Evolutionary conservation across 2,797 vertebrate genomes (phyloP), one percentile per base, ranked within the genome.

Genomic region (Chaenodraco wilsoni): DNA sequence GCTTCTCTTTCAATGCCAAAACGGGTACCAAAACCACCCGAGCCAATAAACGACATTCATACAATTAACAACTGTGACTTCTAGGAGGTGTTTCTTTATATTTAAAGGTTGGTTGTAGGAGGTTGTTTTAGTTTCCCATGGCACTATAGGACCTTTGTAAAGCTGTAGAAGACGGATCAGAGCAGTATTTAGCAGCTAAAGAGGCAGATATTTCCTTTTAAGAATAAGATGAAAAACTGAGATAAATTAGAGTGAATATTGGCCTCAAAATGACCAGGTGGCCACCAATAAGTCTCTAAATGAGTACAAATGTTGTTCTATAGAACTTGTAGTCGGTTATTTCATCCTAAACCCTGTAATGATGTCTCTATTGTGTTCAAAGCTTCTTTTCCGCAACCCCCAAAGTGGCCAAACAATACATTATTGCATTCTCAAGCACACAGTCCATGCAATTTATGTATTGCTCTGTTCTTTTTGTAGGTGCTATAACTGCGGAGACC

Each of bases 401-500:
- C 23, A 55, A 37, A 13, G 16, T 31, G 6, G 16, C 21, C 40
- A 19, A 54, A 31, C 50, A 37, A 40, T 8, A 11, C 45, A 1
- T 21, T 6, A 14, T 5, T 37, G 8, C 37, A 50, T 1, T 27
- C 43, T 52, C 16, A 31, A 44, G 27, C 23, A 19, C 14, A 44
- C 19, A 43, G 45, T 3, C 57, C 58, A 51, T 21, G 17, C 64
- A 19, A 69, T 23, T 16, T 7, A 43, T 37, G 59, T 7, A 43
- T 31, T 64, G 9, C 16, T 45, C 2, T 56, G 5, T 69, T 0
- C 5, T 37, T 80, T 4, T 76, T 50, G 11, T 62, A 99, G 97
- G 90, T 99, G 98, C 92, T 98, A 98, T 92, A 99, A 99, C 92
- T 99, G 98, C 2, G 97, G 97, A 9, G 97, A 96, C 64, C 92